Conservation (phyloP, 1,140 invertebrate species). For the Bombyx mori region DNA sequence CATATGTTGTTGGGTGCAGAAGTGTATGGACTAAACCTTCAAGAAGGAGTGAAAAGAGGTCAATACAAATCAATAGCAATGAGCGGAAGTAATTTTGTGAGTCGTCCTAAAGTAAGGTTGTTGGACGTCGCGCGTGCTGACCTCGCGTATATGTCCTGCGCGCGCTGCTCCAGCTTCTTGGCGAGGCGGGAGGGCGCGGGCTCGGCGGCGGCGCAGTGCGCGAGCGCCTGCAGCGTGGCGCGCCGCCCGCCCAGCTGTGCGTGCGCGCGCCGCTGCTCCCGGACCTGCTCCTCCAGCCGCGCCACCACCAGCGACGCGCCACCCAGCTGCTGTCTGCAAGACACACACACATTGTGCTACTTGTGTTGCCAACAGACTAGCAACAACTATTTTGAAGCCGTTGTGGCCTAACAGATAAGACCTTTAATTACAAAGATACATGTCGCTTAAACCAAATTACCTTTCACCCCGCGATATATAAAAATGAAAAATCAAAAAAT, state of each 20-base stretch:
- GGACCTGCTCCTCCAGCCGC: conserved; percentile 89
- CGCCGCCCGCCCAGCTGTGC: conserved; percentile 89
- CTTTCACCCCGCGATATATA: no score
- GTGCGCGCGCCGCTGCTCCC: conserved; percentile 84
- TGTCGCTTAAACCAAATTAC: no score
- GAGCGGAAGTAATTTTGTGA: no score
- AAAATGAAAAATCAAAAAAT: no score
- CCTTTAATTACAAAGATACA: no score
- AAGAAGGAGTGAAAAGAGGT: conserved; percentile 6
- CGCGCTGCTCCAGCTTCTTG: conserved; percentile 89
- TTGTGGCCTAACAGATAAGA: no score
- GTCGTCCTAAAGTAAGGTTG: no score
- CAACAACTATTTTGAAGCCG: no score
- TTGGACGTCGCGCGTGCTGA: conserved; percentile 13
- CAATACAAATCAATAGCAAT: no score
- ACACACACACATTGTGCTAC: neutral
- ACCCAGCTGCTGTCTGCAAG: conserved; percentile 76
- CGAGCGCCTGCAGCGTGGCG: conserved; percentile 83
- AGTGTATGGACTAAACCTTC: conserved; percentile 8
- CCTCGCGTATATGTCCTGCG: conserved; percentile 84
- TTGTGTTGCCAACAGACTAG: no score
- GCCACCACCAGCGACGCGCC: conserved; percentile 91
- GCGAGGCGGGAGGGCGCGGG: conserved; percentile 89
- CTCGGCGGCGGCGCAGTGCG: conserved; percentile 84
- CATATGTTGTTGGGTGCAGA: conserved; percentile 17